phyloP scores from a whole-genome alignment of 1,140 invertebrate species.

The Sycophila sp. region DNA sequence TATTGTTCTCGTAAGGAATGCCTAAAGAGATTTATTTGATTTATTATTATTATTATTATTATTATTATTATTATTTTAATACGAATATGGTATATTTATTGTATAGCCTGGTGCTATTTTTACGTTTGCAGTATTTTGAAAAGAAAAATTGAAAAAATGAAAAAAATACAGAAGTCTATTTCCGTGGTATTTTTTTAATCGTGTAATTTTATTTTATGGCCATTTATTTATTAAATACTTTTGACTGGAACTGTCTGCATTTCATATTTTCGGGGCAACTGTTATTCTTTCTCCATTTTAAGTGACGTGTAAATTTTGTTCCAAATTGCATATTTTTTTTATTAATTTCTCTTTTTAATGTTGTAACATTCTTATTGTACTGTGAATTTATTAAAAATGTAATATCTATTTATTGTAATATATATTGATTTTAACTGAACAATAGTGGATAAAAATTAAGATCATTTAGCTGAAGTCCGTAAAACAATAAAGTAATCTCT shows the following conservation, averaged over 20 bases:
- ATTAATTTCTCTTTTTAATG: constrained; percentile 28
- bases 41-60: constrained; percentile 15
- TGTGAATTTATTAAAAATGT: constrained; percentile 13
- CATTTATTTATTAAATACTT: constrained; percentile 22
- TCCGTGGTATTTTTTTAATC: constrained; percentile 2
- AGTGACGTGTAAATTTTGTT: neutral
- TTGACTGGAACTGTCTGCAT: neutral
- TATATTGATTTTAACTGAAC: constrained; percentile 23
- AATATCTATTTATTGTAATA: constrained; percentile 23
- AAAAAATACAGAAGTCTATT: too few species aligned
- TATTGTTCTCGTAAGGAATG: constrained; percentile 17
- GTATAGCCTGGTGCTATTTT: constrained; percentile 29
- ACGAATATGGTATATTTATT: constrained; percentile 29
- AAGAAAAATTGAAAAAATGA: too few species aligned
- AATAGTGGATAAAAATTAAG: neutral
- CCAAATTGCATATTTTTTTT: constrained; percentile 25
- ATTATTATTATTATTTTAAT: too few species aligned
- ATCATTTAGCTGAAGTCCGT: too few species aligned
- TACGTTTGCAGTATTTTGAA: constrained; percentile 32
- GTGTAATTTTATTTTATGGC: constrained; percentile 21
- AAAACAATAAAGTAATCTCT: too few species aligned
- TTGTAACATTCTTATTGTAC: constrained; percentile 7
- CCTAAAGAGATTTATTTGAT: neutral
- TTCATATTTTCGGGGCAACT: constrained; percentile 11
- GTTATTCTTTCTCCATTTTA: constrained; percentile 6